Evolutionary conservation across 2,113 vertebrate genomes (phyloP), one percentile per base, ranked within the genome.

Genomic region (Colistium nudipinnis): DNA sequence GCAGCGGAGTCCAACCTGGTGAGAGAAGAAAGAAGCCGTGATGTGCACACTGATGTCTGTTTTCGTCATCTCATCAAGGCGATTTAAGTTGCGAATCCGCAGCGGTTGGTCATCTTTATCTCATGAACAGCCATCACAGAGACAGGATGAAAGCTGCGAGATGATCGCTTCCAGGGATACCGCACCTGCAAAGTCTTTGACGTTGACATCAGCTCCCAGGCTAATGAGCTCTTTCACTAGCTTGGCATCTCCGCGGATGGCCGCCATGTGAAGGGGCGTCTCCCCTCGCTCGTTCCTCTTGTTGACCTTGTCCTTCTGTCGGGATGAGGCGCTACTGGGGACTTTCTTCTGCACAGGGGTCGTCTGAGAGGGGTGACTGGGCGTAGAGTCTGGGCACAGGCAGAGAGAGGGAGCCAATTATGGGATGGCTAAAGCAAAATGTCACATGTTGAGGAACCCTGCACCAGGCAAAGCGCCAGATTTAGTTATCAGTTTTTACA

Each of bases 301-400:
- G 92, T 99, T 99, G 80, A 99, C 96, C 92, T 99, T 99, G 91
- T 99, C 98, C 88, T 98, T 98, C 80, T 98, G 97, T 60, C 97
- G 92, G 64, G 97, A 96, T 47, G 96, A 94, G 39, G 96, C 92
- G 67, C 96, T 95, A 82, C 87, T 97, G 27, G 97, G 84, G 45
- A 95, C 94, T 92, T 96, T 98, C 92, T 99, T 99, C 78, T 96
- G 98, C 53, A 96, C 78, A 19, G 95, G 92, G 33, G 95, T 88
- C 52, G 96, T 91, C 84, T 98, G 98, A 35, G 96, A 94, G 38
- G 96, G 93, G 89, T 98, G 96, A 88, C 93, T 97, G 68, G 97
- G 93, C 19, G 93, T 95, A 25, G 96, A 95, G 92, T 99, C 97
- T 99, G 72, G 13, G 57, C 16, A 51, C 48, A 25, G 17, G 31